Conservation (phyloP, 2,797 vertebrate species). For the Macropus fuliginosus region DNA sequence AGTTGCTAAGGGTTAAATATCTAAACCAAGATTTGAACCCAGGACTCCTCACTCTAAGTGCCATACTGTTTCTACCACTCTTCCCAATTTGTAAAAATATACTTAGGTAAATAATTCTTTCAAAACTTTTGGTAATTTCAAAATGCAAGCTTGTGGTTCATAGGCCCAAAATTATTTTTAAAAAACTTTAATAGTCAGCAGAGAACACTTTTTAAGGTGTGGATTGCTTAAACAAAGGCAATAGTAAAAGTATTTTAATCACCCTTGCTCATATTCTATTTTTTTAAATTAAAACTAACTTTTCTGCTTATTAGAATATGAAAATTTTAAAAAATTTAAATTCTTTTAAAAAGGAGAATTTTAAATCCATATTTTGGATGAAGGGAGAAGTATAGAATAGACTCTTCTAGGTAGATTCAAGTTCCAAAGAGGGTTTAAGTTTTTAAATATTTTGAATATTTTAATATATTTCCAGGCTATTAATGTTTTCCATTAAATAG, state of each 20-base stretch:
- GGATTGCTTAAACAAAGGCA: not conserved
- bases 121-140: not conserved
- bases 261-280: not conserved
- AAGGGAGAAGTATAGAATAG: not conserved
- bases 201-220: not conserved
- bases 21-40: not conserved
- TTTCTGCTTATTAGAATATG: not conserved
- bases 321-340: not conserved
- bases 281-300: not conserved
- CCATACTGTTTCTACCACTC: not conserved
- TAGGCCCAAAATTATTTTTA: not conserved
- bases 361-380: not conserved
- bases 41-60: not conserved
- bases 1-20: not conserved
- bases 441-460: not conserved
- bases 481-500: not conserved
- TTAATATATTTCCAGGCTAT: not conserved
- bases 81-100: not conserved
- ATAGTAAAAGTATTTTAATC: not conserved
- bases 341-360: not conserved
- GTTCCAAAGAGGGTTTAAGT: not conserved
- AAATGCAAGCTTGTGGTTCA: not conserved
- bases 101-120: not conserved
- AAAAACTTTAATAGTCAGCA: not conserved
- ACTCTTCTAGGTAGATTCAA: not conserved